phyloP scores from a whole-genome alignment of 2,113 vertebrate genomes.

The Erinaceus europaeus region DNA sequence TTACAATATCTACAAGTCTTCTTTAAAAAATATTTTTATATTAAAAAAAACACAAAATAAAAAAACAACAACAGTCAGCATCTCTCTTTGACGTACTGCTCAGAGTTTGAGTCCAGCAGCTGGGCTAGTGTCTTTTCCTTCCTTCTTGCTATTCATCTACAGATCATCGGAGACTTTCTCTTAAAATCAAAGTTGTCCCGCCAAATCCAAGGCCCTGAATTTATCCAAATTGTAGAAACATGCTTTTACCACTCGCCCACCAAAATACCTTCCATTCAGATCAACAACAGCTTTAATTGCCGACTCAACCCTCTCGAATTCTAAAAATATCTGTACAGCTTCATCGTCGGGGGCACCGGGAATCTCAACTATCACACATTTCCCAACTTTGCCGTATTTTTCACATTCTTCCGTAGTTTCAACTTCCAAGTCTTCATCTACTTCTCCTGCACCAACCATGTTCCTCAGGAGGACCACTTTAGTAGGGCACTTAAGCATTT shows the following conservation, averaged over 20 bases:
- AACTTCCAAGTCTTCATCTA: slow-evolving; percentile 96
- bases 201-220: slow-evolving; percentile 95
- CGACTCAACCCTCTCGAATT: slow-evolving; percentile 97
- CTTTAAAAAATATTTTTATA: too few relatives aligned
- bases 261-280: slow-evolving; percentile 97
- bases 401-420: slow-evolving; percentile 99
- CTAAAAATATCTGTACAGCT: slow-evolving; percentile 97
- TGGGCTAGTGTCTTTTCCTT: too few relatives aligned
- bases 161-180: too few relatives aligned
- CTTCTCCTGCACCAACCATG: slow-evolving; percentile 97
- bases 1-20: too few relatives aligned
- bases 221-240: slow-evolving; percentile 99
- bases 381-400: slow-evolving; percentile 98
- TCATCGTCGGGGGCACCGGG: slow-evolving; percentile 93
- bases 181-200: slow-evolving; percentile 86
- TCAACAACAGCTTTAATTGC: slow-evolving; percentile 99
- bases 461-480: slow-evolving; percentile 99
- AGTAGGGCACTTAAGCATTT: slow-evolving; percentile 97
- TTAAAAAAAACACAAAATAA: too few relatives aligned
- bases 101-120: too few relatives aligned
- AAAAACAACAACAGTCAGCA: too few relatives aligned
- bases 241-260: slow-evolving; percentile 97
- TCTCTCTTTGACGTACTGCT: too few relatives aligned
- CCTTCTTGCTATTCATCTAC: too few relatives aligned
- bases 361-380: slow-evolving; percentile 99